These are phyloP conservation scores for Crossocerus cetratus DNA, from an alignment of 2,888 invertebrate genomes.

Conservation along the genomic window DNA sequence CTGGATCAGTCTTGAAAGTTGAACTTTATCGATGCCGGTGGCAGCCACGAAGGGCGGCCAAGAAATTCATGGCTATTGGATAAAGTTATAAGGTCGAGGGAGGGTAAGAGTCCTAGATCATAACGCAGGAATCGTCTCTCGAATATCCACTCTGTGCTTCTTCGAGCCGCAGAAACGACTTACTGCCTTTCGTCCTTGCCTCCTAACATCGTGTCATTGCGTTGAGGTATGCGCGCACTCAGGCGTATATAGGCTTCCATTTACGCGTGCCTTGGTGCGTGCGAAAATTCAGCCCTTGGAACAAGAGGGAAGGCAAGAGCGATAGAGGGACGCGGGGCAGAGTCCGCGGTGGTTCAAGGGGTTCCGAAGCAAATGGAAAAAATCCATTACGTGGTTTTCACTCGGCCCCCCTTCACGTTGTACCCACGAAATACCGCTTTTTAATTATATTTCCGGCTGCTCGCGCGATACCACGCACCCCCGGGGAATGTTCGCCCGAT, in stretches of 20 bases:
- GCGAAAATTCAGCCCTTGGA: slow-evolving; percentile 39
- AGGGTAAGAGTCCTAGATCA: slow-evolving; percentile 41
- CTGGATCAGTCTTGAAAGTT: not conserved
- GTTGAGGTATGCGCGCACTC: slow-evolving; percentile 17
- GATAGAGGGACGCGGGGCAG: slow-evolving; percentile 23
- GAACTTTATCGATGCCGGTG: slow-evolving; percentile 14
- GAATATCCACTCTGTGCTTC: slow-evolving; percentile 13
- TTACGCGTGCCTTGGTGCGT: slow-evolving; percentile 14
- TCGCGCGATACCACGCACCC: not conserved
- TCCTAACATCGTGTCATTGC: slow-evolving; percentile 30
- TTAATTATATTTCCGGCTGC: slow-evolving; percentile 40
- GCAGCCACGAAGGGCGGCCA: slow-evolving; percentile 6
- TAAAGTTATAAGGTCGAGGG: slow-evolving; percentile 52
- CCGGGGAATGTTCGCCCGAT: slow-evolving; percentile 5
- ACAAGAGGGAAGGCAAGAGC: too few relatives aligned
- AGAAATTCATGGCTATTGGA: slow-evolving; percentile 45
- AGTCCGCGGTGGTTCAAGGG: slow-evolving; percentile 14
- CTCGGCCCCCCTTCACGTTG: slow-evolving; percentile 12
- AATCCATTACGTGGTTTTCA: slow-evolving; percentile 48
- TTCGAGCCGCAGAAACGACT: slow-evolving; percentile 46
- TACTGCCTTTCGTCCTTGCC: slow-evolving; percentile 39
- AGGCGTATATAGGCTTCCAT: slow-evolving; percentile 7
- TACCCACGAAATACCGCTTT: slow-evolving; percentile 22
- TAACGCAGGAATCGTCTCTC: slow-evolving; percentile 44
- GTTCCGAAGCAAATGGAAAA: slow-evolving; percentile 47